These are phyloP conservation scores for Fulica atra DNA, from an alignment of 2,113 vertebrate species.

Conservation along the genomic window DNA sequence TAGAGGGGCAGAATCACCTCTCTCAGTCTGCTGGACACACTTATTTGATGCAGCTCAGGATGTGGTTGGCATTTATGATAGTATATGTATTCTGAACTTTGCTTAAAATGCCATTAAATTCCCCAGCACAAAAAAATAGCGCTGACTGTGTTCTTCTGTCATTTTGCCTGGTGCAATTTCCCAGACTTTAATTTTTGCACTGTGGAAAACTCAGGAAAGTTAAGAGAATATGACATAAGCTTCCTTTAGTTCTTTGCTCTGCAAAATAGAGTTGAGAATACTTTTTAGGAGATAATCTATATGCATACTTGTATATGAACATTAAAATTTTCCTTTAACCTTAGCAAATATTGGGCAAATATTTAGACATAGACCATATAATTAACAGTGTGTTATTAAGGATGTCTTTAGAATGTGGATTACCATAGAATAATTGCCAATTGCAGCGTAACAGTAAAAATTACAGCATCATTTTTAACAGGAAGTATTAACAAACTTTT, in stretches of 20 bases:
- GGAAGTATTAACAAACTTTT: not conserved
- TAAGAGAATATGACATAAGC: not conserved
- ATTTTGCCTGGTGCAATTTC: not conserved
- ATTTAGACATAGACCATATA: not conserved
- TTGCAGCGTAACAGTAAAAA: not conserved
- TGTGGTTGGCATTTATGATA: not conserved
- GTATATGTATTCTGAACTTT: not conserved
- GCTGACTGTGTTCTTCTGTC: not conserved
- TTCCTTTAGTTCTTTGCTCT: not conserved
- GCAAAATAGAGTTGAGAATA: not conserved
- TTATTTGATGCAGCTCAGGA: no score
- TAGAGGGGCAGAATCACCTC: no score
- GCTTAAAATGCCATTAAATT: not conserved
- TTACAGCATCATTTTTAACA: not conserved
- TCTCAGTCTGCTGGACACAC: no score
- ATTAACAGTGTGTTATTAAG: not conserved
- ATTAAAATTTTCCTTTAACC: not conserved
- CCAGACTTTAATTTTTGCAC: not conserved
- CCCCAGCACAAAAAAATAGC: not conserved
- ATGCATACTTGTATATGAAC: not conserved
- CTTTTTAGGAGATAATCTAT: not conserved
- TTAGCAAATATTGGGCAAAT: not conserved
- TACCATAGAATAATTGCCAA: not conserved
- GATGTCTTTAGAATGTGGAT: not conserved
- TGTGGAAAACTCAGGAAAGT: not conserved